Conservation (phyloP, 2,888 invertebrate species). For the Schizotus pectinicornis region DNA sequence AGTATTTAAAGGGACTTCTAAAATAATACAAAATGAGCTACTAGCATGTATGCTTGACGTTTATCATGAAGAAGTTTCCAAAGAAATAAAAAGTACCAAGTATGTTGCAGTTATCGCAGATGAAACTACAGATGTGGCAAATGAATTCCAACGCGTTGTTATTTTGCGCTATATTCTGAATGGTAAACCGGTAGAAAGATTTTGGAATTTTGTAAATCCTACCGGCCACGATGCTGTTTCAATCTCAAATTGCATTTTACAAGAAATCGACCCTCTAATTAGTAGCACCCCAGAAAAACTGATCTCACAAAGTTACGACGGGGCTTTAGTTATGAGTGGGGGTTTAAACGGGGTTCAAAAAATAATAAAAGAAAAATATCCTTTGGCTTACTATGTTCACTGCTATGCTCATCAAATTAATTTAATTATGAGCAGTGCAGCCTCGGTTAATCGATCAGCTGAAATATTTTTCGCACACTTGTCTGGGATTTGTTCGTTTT, state of each 20-base stretch:
- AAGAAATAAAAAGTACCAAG: constrained; percentile 35
- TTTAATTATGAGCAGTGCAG: constrained; percentile 25
- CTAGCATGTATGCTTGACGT: constrained; percentile 46
- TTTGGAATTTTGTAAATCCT: constrained; percentile 41
- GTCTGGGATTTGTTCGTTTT: constrained; percentile 28
- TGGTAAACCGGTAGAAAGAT: constrained; percentile 34
- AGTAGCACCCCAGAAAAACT: constrained; percentile 1
- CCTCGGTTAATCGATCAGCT: constrained; percentile 3
- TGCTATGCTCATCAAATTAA: constrained; percentile 14
- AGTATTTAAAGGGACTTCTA: constrained; percentile 46
- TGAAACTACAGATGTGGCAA: constrained; percentile 44
- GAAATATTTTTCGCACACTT: constrained; percentile 36
- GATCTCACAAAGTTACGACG: constrained; percentile 8
- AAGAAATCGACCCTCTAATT: not conserved
- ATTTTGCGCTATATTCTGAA: constrained; percentile 40
- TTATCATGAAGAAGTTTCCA: constrained; percentile 37
- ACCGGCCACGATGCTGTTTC: constrained; percentile 24
- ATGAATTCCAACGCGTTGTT: constrained; percentile 37
- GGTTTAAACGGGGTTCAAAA: constrained; percentile 1
- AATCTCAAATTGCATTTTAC: not conserved
- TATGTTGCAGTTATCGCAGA: constrained; percentile 42
- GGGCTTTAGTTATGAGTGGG: constrained; percentile 10
- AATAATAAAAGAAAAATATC: constrained; percentile 3
- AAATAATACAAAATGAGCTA: constrained; percentile 46
- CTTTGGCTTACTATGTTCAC: constrained; percentile 8